Conservation (phyloP, 2,797 vertebrate species). For the Mus caroli region DNA sequence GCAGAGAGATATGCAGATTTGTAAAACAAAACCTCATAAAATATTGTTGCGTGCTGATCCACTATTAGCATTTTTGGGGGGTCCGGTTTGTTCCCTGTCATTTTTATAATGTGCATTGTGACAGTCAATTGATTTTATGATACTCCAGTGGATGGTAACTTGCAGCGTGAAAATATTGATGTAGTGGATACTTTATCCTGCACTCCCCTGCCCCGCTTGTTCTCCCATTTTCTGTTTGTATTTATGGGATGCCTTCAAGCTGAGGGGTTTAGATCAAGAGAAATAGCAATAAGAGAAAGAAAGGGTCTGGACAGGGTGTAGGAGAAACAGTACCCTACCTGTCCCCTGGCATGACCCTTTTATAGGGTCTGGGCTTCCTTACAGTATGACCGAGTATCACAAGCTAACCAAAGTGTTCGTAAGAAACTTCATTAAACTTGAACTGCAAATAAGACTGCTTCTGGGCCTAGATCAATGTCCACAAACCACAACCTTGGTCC, state of each 20-base stretch:
- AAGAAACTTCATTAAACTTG: background rate
- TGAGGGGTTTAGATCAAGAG: background rate
- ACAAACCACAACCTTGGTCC: background rate
- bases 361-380: background rate
- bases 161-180: background rate
- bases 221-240: background rate
- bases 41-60: background rate
- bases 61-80: background rate
- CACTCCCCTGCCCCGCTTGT: background rate
- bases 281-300: background rate
- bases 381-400: background rate
- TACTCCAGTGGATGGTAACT: background rate
- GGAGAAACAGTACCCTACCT: background rate
- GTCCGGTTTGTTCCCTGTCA: background rate
- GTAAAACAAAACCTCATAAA: slow-evolving; percentile 29
- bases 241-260: background rate
- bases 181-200: background rate
- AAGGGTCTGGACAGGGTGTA: fast-evolving
- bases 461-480: background rate
- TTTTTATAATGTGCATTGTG: slow-evolving; percentile 19
- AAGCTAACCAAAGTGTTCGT: background rate
- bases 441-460: background rate
- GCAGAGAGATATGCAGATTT: background rate
- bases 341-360: background rate
- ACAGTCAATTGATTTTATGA: background rate